Evolutionary conservation across 2,888 invertebrate genomes (phyloP), one percentile per base, ranked within the genome.

Genomic region (Incurvaria masculella): DNA sequence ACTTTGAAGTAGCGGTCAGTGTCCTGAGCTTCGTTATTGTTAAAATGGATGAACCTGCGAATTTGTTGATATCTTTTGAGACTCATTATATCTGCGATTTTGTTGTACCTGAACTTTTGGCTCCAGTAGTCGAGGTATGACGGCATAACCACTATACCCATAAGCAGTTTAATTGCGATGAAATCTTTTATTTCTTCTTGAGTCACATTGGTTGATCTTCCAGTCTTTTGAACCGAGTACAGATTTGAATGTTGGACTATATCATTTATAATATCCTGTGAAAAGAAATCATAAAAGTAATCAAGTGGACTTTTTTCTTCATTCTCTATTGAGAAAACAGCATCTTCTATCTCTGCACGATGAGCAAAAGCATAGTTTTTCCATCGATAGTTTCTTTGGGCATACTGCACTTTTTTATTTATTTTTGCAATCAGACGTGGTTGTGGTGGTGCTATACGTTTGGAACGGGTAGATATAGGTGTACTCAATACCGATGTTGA

Each of bases 1-100:
- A 64, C 46, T 55, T 62, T 61, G 44, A 54, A 55, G 54, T 57
- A 62, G 39, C 58, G 51, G 48, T 61, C 59, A n/a, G 38, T 21
- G 47, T 57, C 50, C 5, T 53, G 50, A 17, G 47, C 17, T 16
- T 27, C 52, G 50, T 62, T 62, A 45, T 62, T 55, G 4, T 39
- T 51, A 46, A 62, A 64, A 53, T 63, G 61, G 6, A 61, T 21
- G 42, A 44, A 53, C 4, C 55, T 27, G 16, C 59, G 53, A 21
- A 61, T 56, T 48, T 56, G 48, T 50, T 61, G 52, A 48, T 58
- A 63, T 6, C 57, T 41, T 47, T 59, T 57, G 43, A 59, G 21
- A 16, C 55, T 27, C 61, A 64, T 62, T 16, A 61, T 17, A 40
- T 57, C 52, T 11, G 60, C 57, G 23, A 62, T 51, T 33, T 51